A percentile compares a stretch with the other conserved stretches of the same genome.
Conservation (phyloP, 2,797 vertebrate species). For the Hydrophis major region DNA sequence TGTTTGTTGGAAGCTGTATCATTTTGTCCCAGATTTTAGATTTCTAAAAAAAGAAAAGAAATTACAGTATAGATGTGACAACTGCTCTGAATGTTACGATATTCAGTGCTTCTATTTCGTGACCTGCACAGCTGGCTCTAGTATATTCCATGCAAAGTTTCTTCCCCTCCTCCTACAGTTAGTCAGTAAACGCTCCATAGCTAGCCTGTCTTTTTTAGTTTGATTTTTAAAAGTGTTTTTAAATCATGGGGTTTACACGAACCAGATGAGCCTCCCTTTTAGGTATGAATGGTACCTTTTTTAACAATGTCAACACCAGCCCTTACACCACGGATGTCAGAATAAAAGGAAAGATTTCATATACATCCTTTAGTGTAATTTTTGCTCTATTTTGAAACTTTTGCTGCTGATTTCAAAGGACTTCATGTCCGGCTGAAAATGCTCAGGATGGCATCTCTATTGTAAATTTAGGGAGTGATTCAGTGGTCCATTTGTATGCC, state of each 20-base stretch:
- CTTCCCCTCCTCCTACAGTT: neutral
- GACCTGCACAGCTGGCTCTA: neutral
- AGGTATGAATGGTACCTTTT: neutral
- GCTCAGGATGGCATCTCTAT: neutral
- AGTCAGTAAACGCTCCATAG: neutral
- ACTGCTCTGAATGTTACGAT: neutral
- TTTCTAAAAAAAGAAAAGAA: neutral
- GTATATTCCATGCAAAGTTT: neutral
- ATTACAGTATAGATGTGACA: neutral
- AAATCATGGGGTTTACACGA: neutral
- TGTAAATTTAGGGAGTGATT: neutral
- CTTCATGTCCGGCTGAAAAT: neutral
- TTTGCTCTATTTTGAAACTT: neutral
- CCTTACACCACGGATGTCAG: neutral
- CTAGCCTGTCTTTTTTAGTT: neutral
- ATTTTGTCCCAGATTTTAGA: neutral
- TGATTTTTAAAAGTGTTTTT: neutral
- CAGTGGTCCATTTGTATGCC: neutral
- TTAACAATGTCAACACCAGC: neutral
- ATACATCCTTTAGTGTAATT: neutral
- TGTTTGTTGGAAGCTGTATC: neutral
- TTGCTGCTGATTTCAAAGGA: neutral
- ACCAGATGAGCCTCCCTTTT: neutral
- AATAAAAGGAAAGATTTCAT: neutral
- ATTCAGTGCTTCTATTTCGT: neutral